phyloP scores from a whole-genome alignment of 2,888 invertebrate genomes.

The Lasioglossum pauxillum region DNA sequence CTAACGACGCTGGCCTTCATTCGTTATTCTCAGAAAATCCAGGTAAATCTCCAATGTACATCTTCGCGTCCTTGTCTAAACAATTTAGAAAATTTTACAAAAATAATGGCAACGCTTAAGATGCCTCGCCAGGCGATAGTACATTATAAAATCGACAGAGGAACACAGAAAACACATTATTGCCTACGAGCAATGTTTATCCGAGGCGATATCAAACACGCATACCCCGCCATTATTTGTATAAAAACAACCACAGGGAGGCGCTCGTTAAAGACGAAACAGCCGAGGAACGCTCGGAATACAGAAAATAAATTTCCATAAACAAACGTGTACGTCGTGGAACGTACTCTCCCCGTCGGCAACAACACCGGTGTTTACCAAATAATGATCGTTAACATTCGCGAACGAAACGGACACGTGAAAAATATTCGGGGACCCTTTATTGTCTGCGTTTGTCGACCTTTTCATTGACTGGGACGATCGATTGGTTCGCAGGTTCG shows the following conservation, averaged over 20 bases:
- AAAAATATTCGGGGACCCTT: neutral
- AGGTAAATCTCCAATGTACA: neutral
- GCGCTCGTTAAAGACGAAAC: neutral
- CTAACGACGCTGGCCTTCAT: neutral
- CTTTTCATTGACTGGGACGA: neutral
- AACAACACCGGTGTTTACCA: neutral
- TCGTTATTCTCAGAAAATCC: neutral
- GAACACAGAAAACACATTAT: neutral
- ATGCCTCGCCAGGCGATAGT: too few species aligned
- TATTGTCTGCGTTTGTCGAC: neutral
- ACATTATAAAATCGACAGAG: too few species aligned
- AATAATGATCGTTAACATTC: too few species aligned
- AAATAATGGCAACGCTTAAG: too few species aligned
- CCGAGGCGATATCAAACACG: neutral
- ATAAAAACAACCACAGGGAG: neutral
- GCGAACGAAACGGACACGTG: neutral
- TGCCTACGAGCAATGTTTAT: neutral
- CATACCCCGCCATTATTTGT: neutral
- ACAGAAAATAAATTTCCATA: neutral
- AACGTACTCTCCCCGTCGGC: neutral
- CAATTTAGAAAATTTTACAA: too few species aligned
- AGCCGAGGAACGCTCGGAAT: neutral
- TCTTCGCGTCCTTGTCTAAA: too few species aligned
- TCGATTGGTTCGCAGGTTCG: slow-evolving; percentile 87
- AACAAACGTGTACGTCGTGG: neutral